These are phyloP conservation scores for Alosa alosa DNA, from an alignment of 2,113 vertebrate species.

Conservation along the genomic window DNA sequence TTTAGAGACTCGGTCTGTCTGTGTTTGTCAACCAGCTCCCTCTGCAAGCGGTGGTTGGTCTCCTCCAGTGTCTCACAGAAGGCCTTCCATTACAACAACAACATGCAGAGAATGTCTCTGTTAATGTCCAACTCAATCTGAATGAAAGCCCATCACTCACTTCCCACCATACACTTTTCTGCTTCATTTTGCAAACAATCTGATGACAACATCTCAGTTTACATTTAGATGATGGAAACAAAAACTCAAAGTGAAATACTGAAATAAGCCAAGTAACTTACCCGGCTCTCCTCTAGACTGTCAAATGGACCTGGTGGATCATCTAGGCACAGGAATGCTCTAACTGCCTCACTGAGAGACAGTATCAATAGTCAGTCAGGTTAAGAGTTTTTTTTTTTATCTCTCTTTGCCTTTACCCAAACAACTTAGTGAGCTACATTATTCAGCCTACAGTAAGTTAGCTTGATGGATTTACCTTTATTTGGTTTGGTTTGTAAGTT, in stretches of 20 bases:
- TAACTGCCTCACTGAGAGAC: conserved; percentile 75
- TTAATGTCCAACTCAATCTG: background rate
- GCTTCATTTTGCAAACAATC: background rate
- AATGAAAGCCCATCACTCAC: background rate
- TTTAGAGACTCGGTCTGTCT: conserved; percentile 77
- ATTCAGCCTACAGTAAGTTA: too few relatives aligned
- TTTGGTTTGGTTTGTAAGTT: too few relatives aligned
- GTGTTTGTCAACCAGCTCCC: conserved; percentile 81
- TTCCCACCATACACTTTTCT: background rate
- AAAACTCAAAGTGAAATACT: background rate
- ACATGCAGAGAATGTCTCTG: background rate
- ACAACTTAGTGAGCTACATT: too few relatives aligned
- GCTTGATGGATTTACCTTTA: too few relatives aligned
- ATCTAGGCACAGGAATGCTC: conserved; percentile 84
- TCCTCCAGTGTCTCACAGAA: conserved; percentile 88
- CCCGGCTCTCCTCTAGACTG: conserved; percentile 86
- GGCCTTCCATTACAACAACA: conserved; percentile 62
- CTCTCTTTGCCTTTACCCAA: too few relatives aligned
- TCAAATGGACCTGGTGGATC: conserved; percentile 83
- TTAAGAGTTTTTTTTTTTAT: too few relatives aligned
- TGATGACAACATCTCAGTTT: background rate
- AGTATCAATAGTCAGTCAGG: background rate
- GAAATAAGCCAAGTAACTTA: conserved; percentile 60
- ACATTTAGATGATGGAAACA: background rate
- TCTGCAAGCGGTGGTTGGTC: conserved; percentile 83